Evolutionary conservation across 2,113 vertebrate species (phyloP).

Genomic region (Cottus gobio): DNA sequence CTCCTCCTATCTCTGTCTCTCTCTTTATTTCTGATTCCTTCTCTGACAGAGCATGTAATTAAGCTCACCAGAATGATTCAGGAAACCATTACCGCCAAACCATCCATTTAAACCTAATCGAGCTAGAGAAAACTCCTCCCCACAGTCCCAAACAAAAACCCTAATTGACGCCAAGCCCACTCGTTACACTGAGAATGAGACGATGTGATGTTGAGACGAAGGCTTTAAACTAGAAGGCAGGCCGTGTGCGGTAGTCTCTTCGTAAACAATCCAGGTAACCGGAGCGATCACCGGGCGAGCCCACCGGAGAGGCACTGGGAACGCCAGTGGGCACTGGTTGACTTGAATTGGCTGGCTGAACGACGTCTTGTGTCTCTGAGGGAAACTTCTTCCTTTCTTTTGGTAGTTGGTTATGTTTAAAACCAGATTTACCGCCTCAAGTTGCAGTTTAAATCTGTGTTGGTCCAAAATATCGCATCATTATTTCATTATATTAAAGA

Average conservation of each 20-base stretch:
- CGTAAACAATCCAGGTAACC: conserved; percentile 4
- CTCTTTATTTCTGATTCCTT: not conserved
- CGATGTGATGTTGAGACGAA: not conserved
- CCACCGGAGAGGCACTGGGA: not conserved
- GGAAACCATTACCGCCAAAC: conserved; percentile 11
- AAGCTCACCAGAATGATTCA: conserved; percentile 36
- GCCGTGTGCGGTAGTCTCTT: not conserved
- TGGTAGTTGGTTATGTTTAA: too few relatives aligned
- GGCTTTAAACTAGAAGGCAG: conserved; percentile 5
- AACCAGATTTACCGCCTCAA: too few relatives aligned
- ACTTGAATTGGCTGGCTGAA: not conserved
- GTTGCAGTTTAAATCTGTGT: not conserved
- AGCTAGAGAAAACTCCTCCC: conserved; percentile 33
- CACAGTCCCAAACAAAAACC: conserved; percentile 34
- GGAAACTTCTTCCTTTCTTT: too few relatives aligned
- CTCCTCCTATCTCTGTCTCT: not conserved
- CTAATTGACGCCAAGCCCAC: conserved; percentile 1
- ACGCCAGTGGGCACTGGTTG: not conserved
- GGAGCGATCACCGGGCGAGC: not conserved
- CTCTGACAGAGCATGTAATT: conserved; percentile 19
- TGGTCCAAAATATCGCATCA: not conserved
- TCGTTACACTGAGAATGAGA: conserved; percentile 19
- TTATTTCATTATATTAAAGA: not conserved
- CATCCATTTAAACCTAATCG: conserved; percentile 24
- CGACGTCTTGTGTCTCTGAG: too few relatives aligned